Percentiles rank a stretch among this genome's conserved stretches.
phyloP scores from a whole-genome alignment of 2,888 invertebrate species.

The Stenolophus ochropezus region DNA sequence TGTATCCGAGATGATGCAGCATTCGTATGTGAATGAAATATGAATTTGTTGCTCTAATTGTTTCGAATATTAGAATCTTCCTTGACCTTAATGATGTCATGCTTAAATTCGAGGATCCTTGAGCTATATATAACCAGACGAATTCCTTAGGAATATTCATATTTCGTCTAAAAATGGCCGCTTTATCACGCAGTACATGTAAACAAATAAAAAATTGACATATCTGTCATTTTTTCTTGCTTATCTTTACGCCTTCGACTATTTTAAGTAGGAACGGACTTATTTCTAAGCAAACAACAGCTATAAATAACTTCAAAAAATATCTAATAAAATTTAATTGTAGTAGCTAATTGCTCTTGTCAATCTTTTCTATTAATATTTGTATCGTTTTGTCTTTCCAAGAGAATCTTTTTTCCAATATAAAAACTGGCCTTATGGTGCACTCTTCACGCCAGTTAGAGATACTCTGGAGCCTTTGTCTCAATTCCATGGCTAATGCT shows the following conservation, averaged over 20 bases:
- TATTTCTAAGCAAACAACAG: not conserved
- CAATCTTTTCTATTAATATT: too few species aligned
- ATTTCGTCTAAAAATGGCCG: not conserved
- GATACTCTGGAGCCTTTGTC: too few species aligned
- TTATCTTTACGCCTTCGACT: not conserved
- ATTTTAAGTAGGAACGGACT: not conserved
- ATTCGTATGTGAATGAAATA: not conserved
- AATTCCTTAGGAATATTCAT: conserved; percentile 20
- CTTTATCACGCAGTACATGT: not conserved
- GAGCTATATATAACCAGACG: conserved; percentile 12
- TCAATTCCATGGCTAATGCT: too few species aligned
- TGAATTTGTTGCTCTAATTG: conserved; percentile 23
- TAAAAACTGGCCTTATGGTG: too few species aligned
- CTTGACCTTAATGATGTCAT: conserved; percentile 32
- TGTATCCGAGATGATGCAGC: not conserved
- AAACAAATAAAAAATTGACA: conserved; percentile 4
- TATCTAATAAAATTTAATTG: not conserved
- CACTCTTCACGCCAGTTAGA: too few species aligned
- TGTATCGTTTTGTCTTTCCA: too few species aligned
- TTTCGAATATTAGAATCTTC: conserved; percentile 6
- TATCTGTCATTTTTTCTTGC: not conserved
- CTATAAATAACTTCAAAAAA: not conserved
- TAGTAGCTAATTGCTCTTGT: too few species aligned
- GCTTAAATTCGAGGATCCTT: conserved; percentile 16
- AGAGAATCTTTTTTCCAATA: too few species aligned